phyloP scores from a whole-genome alignment of 2,797 vertebrate species.

The Falco peregrinus region DNA sequence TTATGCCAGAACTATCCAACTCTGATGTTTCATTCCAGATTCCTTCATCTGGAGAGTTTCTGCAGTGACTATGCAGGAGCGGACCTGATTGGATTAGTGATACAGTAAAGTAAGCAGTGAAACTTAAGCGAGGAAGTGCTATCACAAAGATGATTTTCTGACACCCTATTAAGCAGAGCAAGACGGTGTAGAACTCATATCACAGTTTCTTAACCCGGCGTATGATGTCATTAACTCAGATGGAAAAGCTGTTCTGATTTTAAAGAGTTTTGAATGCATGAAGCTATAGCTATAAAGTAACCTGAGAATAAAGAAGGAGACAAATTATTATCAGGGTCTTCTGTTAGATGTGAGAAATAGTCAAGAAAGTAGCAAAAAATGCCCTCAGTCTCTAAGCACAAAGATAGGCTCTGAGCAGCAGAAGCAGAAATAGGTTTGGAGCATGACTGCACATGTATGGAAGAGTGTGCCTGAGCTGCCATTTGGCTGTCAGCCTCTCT shows the following conservation, averaged over 20 bases:
- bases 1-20: neutral
- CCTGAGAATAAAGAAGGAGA: neutral
- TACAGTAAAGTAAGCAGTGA: slow-evolving; percentile 13
- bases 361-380: neutral
- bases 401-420: neutral
- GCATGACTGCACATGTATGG: neutral
- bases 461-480: neutral
- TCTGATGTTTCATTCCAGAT: neutral
- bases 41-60: neutral
- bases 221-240: slow-evolving; percentile 7
- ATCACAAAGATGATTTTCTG: slow-evolving; percentile 10
- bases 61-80: neutral
- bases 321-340: neutral
- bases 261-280: neutral
- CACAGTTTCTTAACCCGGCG: slow-evolving; percentile 21
- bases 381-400: neutral
- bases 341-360: neutral
- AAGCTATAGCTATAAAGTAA: neutral
- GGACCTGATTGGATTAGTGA: neutral
- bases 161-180: slow-evolving; percentile 21
- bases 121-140: neutral
- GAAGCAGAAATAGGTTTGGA: neutral
- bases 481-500: neutral
- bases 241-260: neutral
- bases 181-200: slow-evolving; percentile 29